A percentile compares a stretch with the other conserved stretches of the same genome.
phyloP scores from a whole-genome alignment of 2,888 invertebrate species.

The Myathropa florea region DNA sequence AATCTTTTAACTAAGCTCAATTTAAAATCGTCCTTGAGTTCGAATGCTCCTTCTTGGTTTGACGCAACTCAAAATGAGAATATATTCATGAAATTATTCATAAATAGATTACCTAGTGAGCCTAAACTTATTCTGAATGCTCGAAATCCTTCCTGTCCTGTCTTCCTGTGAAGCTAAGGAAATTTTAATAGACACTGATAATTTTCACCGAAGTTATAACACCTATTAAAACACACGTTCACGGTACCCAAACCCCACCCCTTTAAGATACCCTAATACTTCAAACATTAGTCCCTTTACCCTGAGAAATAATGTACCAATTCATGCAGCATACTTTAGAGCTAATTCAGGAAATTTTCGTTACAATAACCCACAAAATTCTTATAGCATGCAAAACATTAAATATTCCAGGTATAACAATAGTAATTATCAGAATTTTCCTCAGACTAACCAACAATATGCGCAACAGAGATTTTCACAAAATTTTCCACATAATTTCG shows the following conservation, averaged over 20 bases:
- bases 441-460: not conserved
- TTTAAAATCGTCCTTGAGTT: conserved; percentile 3
- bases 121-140: conserved; percentile 16
- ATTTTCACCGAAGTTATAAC: not conserved
- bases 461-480: not conserved
- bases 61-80: conserved; percentile 19
- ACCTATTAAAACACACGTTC: not conserved
- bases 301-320: not conserved
- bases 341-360: not conserved
- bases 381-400: not conserved
- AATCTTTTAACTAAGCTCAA: conserved; percentile 21
- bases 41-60: conserved; percentile 19
- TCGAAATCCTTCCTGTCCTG: conserved; percentile 12
- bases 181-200: not conserved
- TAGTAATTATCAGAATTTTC: not conserved
- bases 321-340: not conserved
- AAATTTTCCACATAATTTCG: not conserved
- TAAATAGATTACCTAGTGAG: conserved; percentile 24
- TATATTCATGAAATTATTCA: conserved; percentile 15
- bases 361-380: too few relatives aligned
- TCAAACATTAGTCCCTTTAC: not conserved
- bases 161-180: conserved; percentile 25
- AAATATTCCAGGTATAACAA: not conserved
- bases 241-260: not conserved
- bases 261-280: not conserved